Conservation (phyloP, 2,113 vertebrate species). For the Notarius quadriscutis region DNA sequence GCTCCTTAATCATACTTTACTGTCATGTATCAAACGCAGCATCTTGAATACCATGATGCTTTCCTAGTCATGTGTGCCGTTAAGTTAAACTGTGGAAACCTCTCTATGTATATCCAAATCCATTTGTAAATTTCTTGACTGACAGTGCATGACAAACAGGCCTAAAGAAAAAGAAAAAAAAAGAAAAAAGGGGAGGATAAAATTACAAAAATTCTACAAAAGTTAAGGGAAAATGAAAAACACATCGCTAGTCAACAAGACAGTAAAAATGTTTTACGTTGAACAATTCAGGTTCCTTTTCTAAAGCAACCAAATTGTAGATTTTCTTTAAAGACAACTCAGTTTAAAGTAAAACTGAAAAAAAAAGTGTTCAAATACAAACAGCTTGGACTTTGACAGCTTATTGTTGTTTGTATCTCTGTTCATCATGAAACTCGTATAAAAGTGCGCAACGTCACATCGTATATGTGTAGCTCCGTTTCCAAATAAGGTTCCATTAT, state of each 20-base stretch:
- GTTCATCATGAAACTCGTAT: background rate
- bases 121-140: background rate
- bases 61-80: background rate
- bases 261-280: background rate
- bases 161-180: background rate
- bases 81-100: background rate
- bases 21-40: background rate
- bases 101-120: background rate
- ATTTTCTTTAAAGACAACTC: background rate
- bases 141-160: background rate
- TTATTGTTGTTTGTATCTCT: background rate
- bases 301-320: background rate
- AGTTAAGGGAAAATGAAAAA: background rate
- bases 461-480: background rate
- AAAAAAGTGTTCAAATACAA: slow-evolving; percentile 22
- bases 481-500: background rate
- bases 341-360: background rate
- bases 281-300: background rate
- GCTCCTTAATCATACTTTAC: background rate
- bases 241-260: background rate
- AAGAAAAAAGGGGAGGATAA: background rate
- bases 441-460: background rate
- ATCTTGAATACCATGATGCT: background rate
- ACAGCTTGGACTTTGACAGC: background rate
- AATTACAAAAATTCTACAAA: background rate